Conservation (phyloP, 2,888 invertebrate genomes). For the Brachypterus glaber region DNA sequence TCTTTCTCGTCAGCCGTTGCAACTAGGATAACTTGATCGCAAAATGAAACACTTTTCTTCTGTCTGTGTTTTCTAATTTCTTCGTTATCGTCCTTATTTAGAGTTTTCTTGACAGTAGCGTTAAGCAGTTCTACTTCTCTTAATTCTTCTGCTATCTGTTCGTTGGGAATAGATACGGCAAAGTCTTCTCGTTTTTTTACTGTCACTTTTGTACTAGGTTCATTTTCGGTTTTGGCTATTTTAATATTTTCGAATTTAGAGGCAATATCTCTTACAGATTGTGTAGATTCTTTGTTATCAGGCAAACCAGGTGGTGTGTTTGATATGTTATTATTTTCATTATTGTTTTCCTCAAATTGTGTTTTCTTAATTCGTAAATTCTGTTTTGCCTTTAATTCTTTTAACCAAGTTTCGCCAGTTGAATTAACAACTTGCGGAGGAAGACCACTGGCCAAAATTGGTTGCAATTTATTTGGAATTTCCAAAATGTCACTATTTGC, state of each 20-base stretch:
- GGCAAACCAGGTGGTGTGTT: constrained; percentile 26
- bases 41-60: constrained; percentile 89
- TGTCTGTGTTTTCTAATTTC: constrained; percentile 46
- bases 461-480: constrained; percentile 54
- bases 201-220: constrained; percentile 16
- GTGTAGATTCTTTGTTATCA: constrained; percentile 33
- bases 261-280: constrained; percentile 67
- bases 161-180: constrained; percentile 35
- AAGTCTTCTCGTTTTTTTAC: constrained; percentile 30
- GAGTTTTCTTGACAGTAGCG: constrained; percentile 44
- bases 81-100: constrained; percentile 34
- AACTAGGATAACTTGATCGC: constrained; percentile 86
- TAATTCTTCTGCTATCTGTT: constrained; percentile 48
- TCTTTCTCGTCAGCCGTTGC: constrained; percentile 89
- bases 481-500: constrained; percentile 48
- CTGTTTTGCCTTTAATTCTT: constrained; percentile 73
- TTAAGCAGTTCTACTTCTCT: constrained; percentile 49
- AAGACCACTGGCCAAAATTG: constrained; percentile 46
- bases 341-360: constrained; percentile 37
- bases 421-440: constrained; percentile 23
- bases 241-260: constrained; percentile 59
- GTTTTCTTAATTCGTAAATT: constrained; percentile 49
- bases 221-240: constrained; percentile 20
- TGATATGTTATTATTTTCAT: constrained; percentile 27
- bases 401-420: constrained; percentile 58